Percentiles rank a stretch among this genome's conserved stretches.
Conservation (phyloP, 2,113 vertebrate species). For the Poeciliopsis occidentalis region DNA sequence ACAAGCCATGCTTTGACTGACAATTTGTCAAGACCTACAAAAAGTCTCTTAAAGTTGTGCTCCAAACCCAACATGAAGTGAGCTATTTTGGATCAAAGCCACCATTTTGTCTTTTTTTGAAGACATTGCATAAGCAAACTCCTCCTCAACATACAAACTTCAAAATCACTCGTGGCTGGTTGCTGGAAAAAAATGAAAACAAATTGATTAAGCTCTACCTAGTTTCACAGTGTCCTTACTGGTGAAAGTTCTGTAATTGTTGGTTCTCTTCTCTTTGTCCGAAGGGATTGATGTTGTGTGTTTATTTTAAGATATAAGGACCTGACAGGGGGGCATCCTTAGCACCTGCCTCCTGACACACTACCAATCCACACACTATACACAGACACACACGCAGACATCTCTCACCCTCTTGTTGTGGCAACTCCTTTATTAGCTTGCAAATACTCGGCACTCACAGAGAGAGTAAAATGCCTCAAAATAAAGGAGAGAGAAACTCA, state of each 20-base stretch:
- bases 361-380: neutral
- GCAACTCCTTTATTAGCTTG: constrained; percentile 77
- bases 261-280: neutral
- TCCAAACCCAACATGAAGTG: too few species aligned
- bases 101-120: too few species aligned
- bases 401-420: constrained; percentile 76
- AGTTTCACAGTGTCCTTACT: neutral
- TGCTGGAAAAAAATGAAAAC: neutral
- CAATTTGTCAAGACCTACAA: too few species aligned
- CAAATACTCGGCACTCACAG: constrained; percentile 81
- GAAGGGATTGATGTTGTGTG: too few species aligned
- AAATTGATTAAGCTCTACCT: neutral
- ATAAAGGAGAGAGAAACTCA: constrained; percentile 86
- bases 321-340: constrained; percentile 57
- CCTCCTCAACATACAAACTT: too few species aligned
- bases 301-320: too few species aligned
- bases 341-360: neutral
- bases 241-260: neutral
- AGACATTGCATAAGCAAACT: too few species aligned
- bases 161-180: neutral
- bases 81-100: too few species aligned
- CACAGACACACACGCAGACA: neutral
- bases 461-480: constrained; percentile 80
- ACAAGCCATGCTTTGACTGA: too few species aligned
- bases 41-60: too few species aligned